Conservation (phyloP, 2,888 invertebrate genomes). For the Drosophila paranaensis region DNA sequence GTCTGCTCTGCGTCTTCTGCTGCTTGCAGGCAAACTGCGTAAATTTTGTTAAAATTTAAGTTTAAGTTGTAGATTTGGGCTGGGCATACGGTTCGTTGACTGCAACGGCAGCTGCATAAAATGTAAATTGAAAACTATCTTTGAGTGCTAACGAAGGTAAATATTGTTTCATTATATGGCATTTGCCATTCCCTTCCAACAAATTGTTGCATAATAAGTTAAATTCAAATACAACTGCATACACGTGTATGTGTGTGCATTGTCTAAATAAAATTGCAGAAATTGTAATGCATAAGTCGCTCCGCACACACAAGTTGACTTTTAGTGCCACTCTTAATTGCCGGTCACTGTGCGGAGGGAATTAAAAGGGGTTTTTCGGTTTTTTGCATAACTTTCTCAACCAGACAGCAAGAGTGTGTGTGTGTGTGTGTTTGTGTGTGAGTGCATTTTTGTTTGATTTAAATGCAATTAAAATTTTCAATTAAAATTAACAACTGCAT, state of each 20-base stretch:
- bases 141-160: constrained; percentile 75
- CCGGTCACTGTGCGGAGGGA: constrained; percentile 26
- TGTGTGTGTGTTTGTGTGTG: constrained; percentile 1
- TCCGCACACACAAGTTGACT: constrained; percentile 16
- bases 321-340: constrained; percentile 55
- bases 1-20: neutral
- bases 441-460: constrained; percentile 47
- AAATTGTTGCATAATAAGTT: constrained; percentile 60
- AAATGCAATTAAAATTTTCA: constrained; percentile 75
- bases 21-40: constrained; percentile 24
- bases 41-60: constrained; percentile 74
- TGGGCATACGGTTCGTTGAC: constrained; percentile 66
- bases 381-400: constrained; percentile 31
- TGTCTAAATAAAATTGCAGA: constrained; percentile 46
- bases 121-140: constrained; percentile 71
- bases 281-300: constrained; percentile 39
- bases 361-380: constrained; percentile 19
- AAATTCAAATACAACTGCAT: constrained; percentile 29
- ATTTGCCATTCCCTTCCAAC: constrained; percentile 33
- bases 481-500: constrained; percentile 70
- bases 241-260: constrained; percentile 21
- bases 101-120: constrained; percentile 64
- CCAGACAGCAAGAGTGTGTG: neutral
- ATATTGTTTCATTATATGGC: constrained; percentile 70
- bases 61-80: constrained; percentile 69